Base-by-base conservation (phyloP, 2,797 vertebrate species). In the Pipistrellus pipistrellus region DNA sequence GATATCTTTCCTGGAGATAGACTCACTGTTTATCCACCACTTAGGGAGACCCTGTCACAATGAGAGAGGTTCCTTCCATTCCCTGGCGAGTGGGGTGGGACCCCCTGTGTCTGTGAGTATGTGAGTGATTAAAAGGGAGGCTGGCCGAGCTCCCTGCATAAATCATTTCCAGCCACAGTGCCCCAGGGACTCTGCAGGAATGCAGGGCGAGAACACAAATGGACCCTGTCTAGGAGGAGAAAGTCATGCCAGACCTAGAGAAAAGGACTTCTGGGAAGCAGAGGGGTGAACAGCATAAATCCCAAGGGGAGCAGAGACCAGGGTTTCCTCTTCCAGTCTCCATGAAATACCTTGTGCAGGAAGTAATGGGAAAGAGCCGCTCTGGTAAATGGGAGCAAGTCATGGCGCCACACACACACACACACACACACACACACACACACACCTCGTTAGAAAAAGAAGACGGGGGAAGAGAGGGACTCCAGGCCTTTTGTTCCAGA, bases 61-160 rank as follows among this genome's bases (percentile, higher is more conserved):
- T 2, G 14, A 82, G 38, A 68, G 73, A 57, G 38, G 62, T 46
- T 73, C 75, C 66, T 86, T 90, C 86, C 86, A 78, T 66, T 55
- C 83, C 73, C 66, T 57, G 68, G 38, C 38, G n/a, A 91, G 59
- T 14, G 3, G 66, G 48, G 82, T 21, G 21, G 87, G 91, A 95
- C 75, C 94, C 90, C 94, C 88, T 57, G 9, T 20, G 18, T 91
- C 73, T 88, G 69, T 53, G 91, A 94, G 55, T 25, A 53, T 91
- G 87, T 77, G 69, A 95, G 35, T 94, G 93, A 96, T 96, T 96
- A 95, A 95, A 95, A 94, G 73, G 9, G 62, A 94, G 20, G 85
- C 82, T 96, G 95, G 96, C 93, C 3, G 1, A 71, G 11, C 85
- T 91, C 88, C 93, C 78, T 57, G 59, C 41, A 51, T 85, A 97